Evolutionary conservation across 2,888 invertebrate species (phyloP), one percentile per base, ranked within the genome.

Genomic region (Amphipyra tragopoginis): DNA sequence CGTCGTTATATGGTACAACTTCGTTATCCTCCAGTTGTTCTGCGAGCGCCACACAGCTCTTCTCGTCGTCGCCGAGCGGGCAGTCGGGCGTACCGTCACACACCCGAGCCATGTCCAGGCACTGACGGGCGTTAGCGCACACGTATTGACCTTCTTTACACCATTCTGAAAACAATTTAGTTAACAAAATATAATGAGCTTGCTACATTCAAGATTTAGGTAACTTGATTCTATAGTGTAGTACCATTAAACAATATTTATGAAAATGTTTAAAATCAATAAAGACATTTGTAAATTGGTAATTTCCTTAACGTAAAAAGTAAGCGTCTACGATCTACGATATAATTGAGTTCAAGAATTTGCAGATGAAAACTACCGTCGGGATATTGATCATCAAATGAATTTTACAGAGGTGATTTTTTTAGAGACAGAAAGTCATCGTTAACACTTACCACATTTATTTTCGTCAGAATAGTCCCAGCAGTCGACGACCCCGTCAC

Each of bases 401-500:
- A 21, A 2, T 21, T 3, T 21, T 21, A 21, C 3, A 21, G 21
- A 21, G 21, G 21, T 1, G n/a, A n/a, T n/a, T n/a, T n/a, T 21
- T 21, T 21, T 21, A 21, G 21, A 2, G 21, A 1, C 21, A 21
- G 21, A 21, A 21, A 21, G 21, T 21, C 3, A 21, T 9, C 13
- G n/a, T n/a, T 9, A 33, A 26, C 33, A 45, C 90, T 90, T 94
- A 97, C 97, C 97, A 86, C 97, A 97, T 74, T 96, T 95, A 79
- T 96, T 96, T 89, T 97, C 97, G 86, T 97, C 97, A 0, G 97
- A 96, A 83, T 96, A 97, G 85, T 97, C 97, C 96, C 96, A 97
- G 81, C 97, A 97, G 82, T 97, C 97, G 0, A 97, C 96, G 29
- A 97, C 95, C 1, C 97, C 97, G 80, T 97, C 97, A 83, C 97